These are phyloP conservation scores for Cairina moschata DNA, from an alignment of 2,113 vertebrate genomes.

Conservation along the genomic window DNA sequence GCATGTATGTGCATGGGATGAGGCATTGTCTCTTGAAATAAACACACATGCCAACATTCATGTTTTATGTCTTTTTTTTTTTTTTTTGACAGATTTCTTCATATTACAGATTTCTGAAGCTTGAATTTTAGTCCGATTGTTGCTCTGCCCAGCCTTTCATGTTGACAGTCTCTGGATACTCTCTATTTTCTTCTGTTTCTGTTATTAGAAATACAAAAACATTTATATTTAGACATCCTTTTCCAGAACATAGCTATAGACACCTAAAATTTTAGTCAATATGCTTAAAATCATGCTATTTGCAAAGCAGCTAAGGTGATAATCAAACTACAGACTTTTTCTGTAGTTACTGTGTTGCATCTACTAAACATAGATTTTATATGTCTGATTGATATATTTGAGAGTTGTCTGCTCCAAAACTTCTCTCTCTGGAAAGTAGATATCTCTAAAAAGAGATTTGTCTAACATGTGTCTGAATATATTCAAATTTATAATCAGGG, in stretches of 20 bases:
- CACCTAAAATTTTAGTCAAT: background rate
- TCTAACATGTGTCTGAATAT: background rate
- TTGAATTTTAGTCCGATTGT: background rate
- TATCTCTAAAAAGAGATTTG: background rate
- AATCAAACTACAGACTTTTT: background rate
- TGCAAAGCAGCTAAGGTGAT: background rate
- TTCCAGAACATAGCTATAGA: background rate
- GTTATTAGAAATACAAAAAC: background rate
- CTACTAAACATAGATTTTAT: background rate
- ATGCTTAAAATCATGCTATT: background rate
- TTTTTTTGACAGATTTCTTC: background rate
- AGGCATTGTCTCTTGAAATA: background rate
- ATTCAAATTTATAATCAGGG: background rate
- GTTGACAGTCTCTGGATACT: background rate
- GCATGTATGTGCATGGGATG: background rate
- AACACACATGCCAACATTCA: background rate
- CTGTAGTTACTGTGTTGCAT: accelerated
- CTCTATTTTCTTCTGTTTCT: background rate
- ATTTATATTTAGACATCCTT: background rate
- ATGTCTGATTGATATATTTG: background rate
- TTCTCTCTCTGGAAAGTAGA: background rate
- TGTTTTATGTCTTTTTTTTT: background rate
- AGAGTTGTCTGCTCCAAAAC: background rate
- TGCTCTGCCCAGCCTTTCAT: background rate
- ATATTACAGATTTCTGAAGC: background rate